Evolutionary conservation across 2,888 invertebrate species (phyloP), one percentile per base, ranked within the genome.

Genomic region (Yponomeuta cagnagella): DNA sequence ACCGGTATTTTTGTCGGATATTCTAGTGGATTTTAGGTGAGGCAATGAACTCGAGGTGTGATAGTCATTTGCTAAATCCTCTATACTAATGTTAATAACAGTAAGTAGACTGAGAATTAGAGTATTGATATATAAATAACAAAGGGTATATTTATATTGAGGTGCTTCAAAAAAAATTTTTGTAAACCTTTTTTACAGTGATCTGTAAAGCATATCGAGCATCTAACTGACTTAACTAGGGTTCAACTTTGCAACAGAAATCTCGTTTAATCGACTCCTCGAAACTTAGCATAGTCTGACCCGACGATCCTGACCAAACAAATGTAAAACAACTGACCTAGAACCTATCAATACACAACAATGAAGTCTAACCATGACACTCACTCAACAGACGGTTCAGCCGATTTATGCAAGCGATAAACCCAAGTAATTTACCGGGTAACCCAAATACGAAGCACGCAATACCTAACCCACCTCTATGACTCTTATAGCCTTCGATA

Each of bases 31-130:
- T 43, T 43, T 8, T 5, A 6, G 43, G 6, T 43, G 43, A 43
- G 43, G 43, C 43, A 43, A 43, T 43, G 43, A 43, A 43, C 43
- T 43, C 43, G 43, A 43, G 6, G 43, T 8, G 8, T 43, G 8
- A 43, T 43, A 43, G 43, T 43, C 0, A 43, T 43, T 43, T 43
- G 43, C 64, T 43, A 43, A 70, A 73, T 74, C 70, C 72, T 72
- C 72, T 70, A 71, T 5, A 4, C 15, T 63, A 63, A n/a, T 33
- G 33, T 2, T 33, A 33, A 33, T 15, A 15, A 5, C 63, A 63
- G 31, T 30, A 65, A 65, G 65, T 33, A 31, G 2, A 63, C 8
- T 63, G 23, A 23, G 63, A 12, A 33, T 33, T 65, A 43, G 8
- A 5, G 1, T 43, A 5, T 43, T 8, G 2, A 37, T 37, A 37